phyloP scores from a whole-genome alignment of 2,797 vertebrate genomes.

The Cossypha dichroa region DNA sequence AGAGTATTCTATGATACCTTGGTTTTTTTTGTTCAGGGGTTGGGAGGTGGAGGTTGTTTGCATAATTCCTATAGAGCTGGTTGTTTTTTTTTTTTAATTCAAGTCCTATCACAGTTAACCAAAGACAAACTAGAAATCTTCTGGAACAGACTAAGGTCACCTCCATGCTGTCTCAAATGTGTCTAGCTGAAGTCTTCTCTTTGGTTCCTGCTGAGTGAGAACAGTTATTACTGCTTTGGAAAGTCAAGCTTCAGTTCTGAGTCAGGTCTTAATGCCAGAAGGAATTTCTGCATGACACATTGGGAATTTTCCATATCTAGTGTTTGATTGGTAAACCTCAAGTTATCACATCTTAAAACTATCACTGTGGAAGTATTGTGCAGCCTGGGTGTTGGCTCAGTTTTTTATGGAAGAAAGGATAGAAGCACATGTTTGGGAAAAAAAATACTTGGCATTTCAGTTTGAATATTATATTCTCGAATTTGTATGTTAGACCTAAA shows the following conservation, averaged over 20 bases:
- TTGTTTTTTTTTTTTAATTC: background rate
- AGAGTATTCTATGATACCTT: background rate
- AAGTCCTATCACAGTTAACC: background rate
- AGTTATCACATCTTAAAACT: background rate
- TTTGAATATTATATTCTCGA: background rate
- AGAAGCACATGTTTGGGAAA: fast-evolving
- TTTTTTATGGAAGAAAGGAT: background rate
- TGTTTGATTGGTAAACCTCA: background rate
- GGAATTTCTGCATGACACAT: background rate
- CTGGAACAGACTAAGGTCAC: background rate
- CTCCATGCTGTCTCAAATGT: background rate
- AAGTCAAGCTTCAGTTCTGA: background rate
- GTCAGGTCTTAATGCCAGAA: background rate
- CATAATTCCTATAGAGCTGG: background rate
- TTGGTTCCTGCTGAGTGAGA: background rate
- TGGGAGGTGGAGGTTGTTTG: background rate
- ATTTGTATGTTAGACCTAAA: background rate
- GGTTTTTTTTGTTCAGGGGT: background rate
- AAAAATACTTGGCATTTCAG: background rate
- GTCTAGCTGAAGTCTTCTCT: background rate
- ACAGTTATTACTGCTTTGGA: background rate
- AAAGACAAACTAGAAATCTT: background rate
- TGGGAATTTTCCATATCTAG: background rate
- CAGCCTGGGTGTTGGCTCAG: background rate
- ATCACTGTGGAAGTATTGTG: background rate